Evolutionary conservation across 2,113 vertebrate species (phyloP).

Genomic region (Hypanus sabinus): DNA sequence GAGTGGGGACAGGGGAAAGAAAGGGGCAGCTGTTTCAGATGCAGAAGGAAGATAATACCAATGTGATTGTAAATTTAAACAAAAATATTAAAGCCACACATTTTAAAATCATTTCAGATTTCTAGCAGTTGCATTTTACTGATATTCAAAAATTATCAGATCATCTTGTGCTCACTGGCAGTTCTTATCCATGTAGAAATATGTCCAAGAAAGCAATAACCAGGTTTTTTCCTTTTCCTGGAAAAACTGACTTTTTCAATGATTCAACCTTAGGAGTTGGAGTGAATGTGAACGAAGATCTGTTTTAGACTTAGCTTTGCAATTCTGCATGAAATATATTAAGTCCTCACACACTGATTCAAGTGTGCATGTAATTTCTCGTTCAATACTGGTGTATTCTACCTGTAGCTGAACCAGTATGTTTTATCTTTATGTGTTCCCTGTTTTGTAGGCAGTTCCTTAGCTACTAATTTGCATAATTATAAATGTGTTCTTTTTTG

Average conservation of each 20-base stretch:
- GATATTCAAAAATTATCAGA: background rate
- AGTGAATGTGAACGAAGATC: no score
- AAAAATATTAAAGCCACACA: no score
- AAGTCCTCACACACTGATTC: background rate
- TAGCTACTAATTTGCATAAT: background rate
- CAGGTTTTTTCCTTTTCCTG: background rate
- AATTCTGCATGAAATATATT: background rate
- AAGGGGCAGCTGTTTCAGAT: background rate
- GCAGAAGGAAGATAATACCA: background rate
- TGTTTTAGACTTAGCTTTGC: background rate
- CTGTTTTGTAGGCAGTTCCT: background rate
- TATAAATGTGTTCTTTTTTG: background rate
- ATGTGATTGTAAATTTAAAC: background rate
- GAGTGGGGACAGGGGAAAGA: no score
- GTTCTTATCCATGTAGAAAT: background rate
- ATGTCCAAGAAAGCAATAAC: background rate
- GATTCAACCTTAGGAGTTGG: background rate
- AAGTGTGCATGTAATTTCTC: background rate
- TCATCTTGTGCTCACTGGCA: background rate
- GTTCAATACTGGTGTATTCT: background rate
- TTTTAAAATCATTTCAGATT: no score
- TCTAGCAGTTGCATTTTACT: no score
- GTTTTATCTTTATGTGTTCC: background rate
- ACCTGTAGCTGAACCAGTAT: background rate
- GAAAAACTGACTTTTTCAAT: background rate